A percentile compares a stretch with the other conserved stretches of the same genome.
Evolutionary conservation across 2,888 invertebrate species (phyloP).

Genomic region (Pheosia tremula): DNA sequence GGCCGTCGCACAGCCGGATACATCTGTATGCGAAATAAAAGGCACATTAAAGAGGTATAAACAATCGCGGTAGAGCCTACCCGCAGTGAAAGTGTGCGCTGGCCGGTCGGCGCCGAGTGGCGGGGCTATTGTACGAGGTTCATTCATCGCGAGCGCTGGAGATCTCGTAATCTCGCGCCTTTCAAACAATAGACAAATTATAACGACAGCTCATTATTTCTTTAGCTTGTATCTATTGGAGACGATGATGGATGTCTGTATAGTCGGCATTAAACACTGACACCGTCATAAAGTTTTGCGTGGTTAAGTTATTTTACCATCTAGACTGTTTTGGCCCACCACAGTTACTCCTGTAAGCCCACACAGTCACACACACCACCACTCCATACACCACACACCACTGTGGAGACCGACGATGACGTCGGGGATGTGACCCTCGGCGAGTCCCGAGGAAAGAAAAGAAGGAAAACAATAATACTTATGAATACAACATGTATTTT

Average conservation of each 20-base stretch:
- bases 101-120: conserved; percentile 15
- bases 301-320: no score
- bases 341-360: no score
- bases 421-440: no score
- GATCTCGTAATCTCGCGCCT: conserved; percentile 33
- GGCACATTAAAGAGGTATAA: conserved; percentile 53
- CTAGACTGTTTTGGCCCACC: no score
- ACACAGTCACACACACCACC: no score
- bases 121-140: conserved; percentile 22
- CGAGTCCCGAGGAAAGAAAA: no score
- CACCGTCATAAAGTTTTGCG: no score
- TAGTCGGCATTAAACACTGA: no score
- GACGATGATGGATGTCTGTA: not conserved
- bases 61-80: conserved; percentile 46
- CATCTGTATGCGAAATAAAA: conserved; percentile 62
- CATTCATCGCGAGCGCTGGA: conserved; percentile 29
- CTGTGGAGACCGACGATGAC: no score
- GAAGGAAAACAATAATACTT: no score
- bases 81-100: conserved; percentile 45
- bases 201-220: conserved; percentile 7
- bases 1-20: conserved; percentile 70
- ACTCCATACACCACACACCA: no score
- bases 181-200: conserved; percentile 29
- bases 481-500: no score
- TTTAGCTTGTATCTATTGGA: not conserved